These are phyloP conservation scores for Montipora capitata DNA, from an alignment of 92 coral and sea anemone species.

Conservation along the genomic window DNA sequence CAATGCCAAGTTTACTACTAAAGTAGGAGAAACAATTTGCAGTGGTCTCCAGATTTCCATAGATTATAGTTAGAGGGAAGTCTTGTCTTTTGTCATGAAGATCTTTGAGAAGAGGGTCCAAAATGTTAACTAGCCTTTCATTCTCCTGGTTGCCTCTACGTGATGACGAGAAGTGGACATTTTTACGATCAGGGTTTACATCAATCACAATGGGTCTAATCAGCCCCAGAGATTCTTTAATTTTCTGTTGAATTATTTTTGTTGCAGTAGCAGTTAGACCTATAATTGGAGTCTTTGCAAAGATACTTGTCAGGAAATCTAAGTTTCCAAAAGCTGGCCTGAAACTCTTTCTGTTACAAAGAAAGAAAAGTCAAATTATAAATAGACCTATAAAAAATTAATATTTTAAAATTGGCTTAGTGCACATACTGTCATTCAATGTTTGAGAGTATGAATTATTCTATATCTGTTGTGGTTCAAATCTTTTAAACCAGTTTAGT, in stretches of 20 bases:
- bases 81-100: constrained; percentile 24
- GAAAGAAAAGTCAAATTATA: constrained; percentile 15
- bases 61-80: constrained; percentile 71
- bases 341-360: constrained; percentile 32
- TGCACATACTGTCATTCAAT: neutral
- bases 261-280: constrained; percentile 54
- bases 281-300: constrained; percentile 24
- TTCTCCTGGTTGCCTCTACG: constrained; percentile 46
- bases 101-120: constrained; percentile 43
- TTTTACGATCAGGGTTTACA: constrained; percentile 20
- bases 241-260: constrained; percentile 15
- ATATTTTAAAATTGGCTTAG: constrained; percentile 5
- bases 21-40: constrained; percentile 57
- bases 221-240: constrained; percentile 26
- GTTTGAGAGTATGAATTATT: neutral
- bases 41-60: constrained; percentile 69
- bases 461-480: neutral
- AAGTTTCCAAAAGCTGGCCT: constrained; percentile 51
- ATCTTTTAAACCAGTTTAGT: neutral
- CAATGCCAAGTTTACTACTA: constrained; percentile 34
- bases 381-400: constrained; percentile 16
- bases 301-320: constrained; percentile 31
- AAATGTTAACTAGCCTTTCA: constrained; percentile 33
- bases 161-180: neutral
- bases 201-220: constrained; percentile 10